Evolutionary conservation across 2,888 invertebrate species (phyloP), one percentile per base, ranked within the genome.

Genomic region (Diplazon laetatorius): DNA sequence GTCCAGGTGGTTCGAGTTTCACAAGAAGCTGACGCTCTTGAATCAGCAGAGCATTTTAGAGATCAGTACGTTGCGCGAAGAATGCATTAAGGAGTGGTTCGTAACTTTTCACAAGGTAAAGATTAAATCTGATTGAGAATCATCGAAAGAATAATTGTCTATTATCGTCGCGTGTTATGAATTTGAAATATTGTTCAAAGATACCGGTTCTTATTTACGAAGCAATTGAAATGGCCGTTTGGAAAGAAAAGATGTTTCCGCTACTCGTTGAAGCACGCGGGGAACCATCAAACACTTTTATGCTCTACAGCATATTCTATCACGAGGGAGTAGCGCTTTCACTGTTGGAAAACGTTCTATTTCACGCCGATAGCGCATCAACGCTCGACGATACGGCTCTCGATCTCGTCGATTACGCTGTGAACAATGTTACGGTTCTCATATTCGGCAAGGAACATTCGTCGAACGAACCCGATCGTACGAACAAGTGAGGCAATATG

Each of bases 1-100:
- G 83, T 90, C 83, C 78, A 96, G 95, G 66, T 97, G 97, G 97
- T 91, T 96, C 57, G 95, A 96, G 84, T 94, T 94, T 91, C 97
- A 98, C 88, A 95, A 96, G 87, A 93, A 95, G 85, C 89, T 97
- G 8, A 95, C 97, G 87, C 96, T 97, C 89, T 89, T 98, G 10
- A 96, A 96, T 87, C 97, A 98, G 90, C 97, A 98, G 92, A 97
- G 97, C 1, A 94, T 96, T 50, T 89, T 97, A 48, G 97, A 97
- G 92, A 96, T 96, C 0, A 93, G 94, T 10, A 93, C 93, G 25
- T 92, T 95, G 86, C 94, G 94, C 82, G 97, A 97, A 90, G 98
- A 98, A 91, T 93, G 94, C 66, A 95, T 97, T 0, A 97, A 97
- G 91, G 97, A 97, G 91, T 94, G 94, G 62, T 92, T 98, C 8